Percentiles rank a stretch among this genome's conserved stretches.
These are phyloP conservation scores for rabbit (Oryctolagus cuniculus) DNA, from an alignment of 2,113 vertebrate genomes.

Conservation along the genomic window mOryCun1.1 NC_091437.1:13544501-13545000, in stretches of 20 bases:
- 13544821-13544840: neutral
- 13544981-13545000: accelerated
- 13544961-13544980: neutral
- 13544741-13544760: neutral
- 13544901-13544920: neutral
- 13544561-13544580: neutral
- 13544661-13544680: no score
- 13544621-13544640: neutral
- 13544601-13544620: neutral
- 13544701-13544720: neutral
- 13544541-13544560: neutral
- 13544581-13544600: neutral
- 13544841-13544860: neutral
- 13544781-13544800: neutral
- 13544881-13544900: neutral
- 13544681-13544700: neutral
- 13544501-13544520: neutral
- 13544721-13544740: neutral
- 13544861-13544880: neutral
- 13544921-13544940: neutral
- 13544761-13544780: neutral
- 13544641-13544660: neutral
- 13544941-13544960: neutral
- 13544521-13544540: neutral
- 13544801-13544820: neutral